Conservation (phyloP, 2,797 vertebrate genomes). For the Urocyon cinereoargenteus region DNA sequence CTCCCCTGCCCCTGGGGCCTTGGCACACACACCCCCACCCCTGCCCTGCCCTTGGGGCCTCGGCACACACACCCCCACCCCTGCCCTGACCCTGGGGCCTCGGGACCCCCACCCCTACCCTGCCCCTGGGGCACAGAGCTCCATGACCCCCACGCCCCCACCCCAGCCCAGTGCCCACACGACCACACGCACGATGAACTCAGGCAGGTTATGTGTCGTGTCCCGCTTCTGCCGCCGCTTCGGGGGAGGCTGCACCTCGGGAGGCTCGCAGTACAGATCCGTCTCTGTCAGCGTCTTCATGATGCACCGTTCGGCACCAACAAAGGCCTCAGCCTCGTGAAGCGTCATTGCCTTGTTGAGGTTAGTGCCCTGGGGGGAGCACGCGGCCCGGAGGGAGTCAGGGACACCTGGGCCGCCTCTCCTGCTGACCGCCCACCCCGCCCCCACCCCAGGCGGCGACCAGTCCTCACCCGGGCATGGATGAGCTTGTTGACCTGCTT, state of each 20-base stretch:
- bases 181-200: constrained; percentile 91
- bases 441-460: fast-evolving
- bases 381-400: fast-evolving
- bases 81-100: no score
- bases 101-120: no score
- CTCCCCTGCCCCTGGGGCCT: no score
- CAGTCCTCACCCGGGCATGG: constrained; percentile 87
- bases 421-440: not conserved
- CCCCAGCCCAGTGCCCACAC: fast-evolving
- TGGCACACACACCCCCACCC: no score
- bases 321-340: constrained; percentile 95
- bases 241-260: constrained; percentile 91
- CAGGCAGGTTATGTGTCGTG: constrained; percentile 93
- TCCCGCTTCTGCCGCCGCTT: constrained; percentile 94
- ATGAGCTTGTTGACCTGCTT: constrained; percentile 92
- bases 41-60: not conserved
- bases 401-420: not conserved
- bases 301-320: constrained; percentile 93
- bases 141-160: not conserved
- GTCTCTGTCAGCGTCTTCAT: constrained; percentile 97
- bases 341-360: constrained; percentile 97
- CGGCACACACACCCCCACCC: no score
- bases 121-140: not conserved
- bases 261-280: constrained; percentile 95
- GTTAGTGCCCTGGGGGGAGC: constrained; percentile 91